These are phyloP conservation scores for Phrynocephalus vlangalii DNA, from an alignment of 2,797 vertebrate genomes.

Conservation along the genomic window DNA sequence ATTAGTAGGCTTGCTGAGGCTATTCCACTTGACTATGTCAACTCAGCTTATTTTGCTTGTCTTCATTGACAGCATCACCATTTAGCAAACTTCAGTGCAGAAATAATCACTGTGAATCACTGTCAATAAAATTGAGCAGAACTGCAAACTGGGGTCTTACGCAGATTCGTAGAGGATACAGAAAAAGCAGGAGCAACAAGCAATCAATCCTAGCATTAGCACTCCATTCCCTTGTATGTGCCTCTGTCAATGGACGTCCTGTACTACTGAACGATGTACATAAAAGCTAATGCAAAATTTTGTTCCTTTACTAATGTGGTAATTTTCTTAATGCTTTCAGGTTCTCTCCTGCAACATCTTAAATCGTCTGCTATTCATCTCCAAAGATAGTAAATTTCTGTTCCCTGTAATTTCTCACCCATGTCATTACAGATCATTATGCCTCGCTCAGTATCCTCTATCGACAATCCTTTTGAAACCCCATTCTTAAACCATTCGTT, in stretches of 20 bases:
- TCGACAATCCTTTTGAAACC: not conserved
- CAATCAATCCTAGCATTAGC: not conserved
- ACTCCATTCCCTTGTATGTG: not conserved
- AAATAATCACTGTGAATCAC: not conserved
- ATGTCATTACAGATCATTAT: constrained; percentile 40
- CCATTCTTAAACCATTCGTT: constrained; percentile 22
- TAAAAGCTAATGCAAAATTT: not conserved
- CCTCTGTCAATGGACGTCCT: not conserved
- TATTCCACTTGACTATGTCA: not conserved
- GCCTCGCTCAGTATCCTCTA: constrained; percentile 22
- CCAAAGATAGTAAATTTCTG: constrained; percentile 50
- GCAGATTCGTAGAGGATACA: not conserved
- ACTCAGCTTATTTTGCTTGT: not conserved
- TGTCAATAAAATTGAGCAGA: not conserved
- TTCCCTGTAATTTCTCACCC: constrained; percentile 16
- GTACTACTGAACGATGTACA: not conserved
- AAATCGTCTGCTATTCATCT: constrained; percentile 49
- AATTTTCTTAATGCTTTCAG: constrained; percentile 40
- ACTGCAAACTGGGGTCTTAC: not conserved
- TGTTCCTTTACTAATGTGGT: constrained; percentile 6
- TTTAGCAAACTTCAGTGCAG: not conserved
- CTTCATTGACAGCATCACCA: not conserved
- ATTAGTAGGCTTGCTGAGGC: not conserved
- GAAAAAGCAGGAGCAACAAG: not conserved
- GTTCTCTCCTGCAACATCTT: constrained; percentile 30